Base-by-base conservation (phyloP, 2,888 invertebrate genomes). In the Tenthredo mesomela region DNA sequence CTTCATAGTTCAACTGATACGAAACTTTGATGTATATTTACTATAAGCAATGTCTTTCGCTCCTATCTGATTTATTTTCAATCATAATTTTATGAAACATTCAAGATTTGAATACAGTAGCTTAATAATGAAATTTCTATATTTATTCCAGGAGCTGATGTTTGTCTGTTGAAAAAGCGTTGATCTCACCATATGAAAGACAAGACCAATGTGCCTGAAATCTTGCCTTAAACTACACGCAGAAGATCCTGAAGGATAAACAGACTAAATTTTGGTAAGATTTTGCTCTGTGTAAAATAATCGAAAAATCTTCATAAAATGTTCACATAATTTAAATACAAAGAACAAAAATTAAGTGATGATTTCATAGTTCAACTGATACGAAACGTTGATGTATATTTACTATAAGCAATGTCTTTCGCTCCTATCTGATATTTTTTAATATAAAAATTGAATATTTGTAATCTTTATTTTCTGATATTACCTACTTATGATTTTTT, bases 361-460 rank as follows among this genome's bases (percentile, higher is more conserved):
- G 92, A 93, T 61, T 87, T 87, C 90, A 92, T 93, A 93, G 92
- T 93, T 93, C 93, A 93, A 87, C 91, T 93, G 93, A 93, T 73
- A 18, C 21, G 85, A 82, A 73, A 70, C 37, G 58, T 85, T 92
- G 92, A 92, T 91, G 90, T 88, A 88, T 85, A 87, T 82, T 75
- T 86, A 84, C 47, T 47, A 18, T 47, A 18, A 85, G 84, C 84
- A 90, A 89, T 90, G 90, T 92, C 91, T 93, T 93, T 93, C 92
- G 92, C 92, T 94, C 94, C 82, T 82, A 82, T 67, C 82, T 82
- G 82, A 82, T 33, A 67, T 73, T 43, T 43, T 40, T 21, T 1
- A 12, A 40, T 21, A 21, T 7, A 33, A 70, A 47, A 9, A 70
- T 73, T 21, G 61, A 61, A 25, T 25, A 12, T 9, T 61, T 12